Evolutionary conservation across 1,140 invertebrate species (phyloP).

Genomic region (Agrypnia vestita): DNA sequence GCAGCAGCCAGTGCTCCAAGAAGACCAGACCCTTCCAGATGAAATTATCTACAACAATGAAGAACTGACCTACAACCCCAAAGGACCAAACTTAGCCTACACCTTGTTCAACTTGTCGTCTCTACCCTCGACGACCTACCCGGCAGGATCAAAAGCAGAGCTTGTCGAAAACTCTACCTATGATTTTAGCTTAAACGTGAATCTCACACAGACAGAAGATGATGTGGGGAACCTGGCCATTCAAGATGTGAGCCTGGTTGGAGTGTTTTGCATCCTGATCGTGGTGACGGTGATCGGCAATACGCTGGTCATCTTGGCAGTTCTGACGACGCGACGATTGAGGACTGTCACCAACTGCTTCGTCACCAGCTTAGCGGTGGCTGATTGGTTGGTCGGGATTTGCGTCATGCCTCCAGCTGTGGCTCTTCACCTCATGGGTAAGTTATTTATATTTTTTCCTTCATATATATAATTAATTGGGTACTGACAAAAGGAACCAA

Average conservation of each 20-base stretch:
- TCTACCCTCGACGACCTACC: background rate
- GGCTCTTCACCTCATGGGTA: slow-evolving; percentile 78
- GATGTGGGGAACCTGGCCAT: slow-evolving; percentile 40
- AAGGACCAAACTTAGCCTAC: slow-evolving; percentile 2
- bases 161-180: slow-evolving; percentile 7
- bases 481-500: no score
- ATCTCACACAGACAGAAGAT: background rate
- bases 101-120: slow-evolving; percentile 9
- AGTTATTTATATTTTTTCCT: no score
- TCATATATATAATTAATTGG: no score
- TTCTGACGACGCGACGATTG: slow-evolving; percentile 91
- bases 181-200: slow-evolving; percentile 25
- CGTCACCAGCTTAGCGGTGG: slow-evolving; percentile 92
- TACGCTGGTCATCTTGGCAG: slow-evolving; percentile 91
- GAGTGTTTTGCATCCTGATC: slow-evolving; percentile 75
- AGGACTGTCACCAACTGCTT: slow-evolving; percentile 96
- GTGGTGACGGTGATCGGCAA: slow-evolving; percentile 86
- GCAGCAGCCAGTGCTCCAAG: background rate
- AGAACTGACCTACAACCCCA: slow-evolving; percentile 6
- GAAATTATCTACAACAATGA: slow-evolving; percentile 2
- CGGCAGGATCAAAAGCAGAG: slow-evolving; percentile 4
- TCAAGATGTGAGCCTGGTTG: slow-evolving; percentile 67
- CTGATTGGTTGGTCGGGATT: slow-evolving; percentile 92
- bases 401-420: slow-evolving; percentile 97
- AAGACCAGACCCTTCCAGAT: slow-evolving; percentile 4